Base-by-base conservation (phyloP, 2,113 vertebrate species). In the Coturnix japonica region DNA sequence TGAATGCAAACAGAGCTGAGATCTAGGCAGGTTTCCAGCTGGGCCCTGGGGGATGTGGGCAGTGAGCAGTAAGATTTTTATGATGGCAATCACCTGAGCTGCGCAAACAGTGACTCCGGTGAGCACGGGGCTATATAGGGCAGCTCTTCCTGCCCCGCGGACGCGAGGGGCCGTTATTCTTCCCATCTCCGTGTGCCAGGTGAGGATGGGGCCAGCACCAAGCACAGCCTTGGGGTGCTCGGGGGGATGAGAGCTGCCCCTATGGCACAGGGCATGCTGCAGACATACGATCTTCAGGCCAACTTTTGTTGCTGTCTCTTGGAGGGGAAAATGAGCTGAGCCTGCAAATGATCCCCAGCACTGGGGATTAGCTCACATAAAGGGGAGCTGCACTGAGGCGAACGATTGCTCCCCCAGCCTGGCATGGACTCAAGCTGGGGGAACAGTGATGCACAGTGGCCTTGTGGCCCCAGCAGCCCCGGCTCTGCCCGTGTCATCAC, bases 71-170 rank as follows among this genome's bases (percentile, higher is more conserved):
- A 59, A 41, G 59, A 35, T 39, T 82, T 92, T 96, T 95, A 92
- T 71, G n/a, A 73, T 56, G 81, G 75, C 64, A 70, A 91, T 80
- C 85, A 96, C 91, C 82, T 85, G 87, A 80, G 81, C 51, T 90
- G 46, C 72, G 75, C 75, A 95, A 95, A 96, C 85, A 95, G 22
- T 17, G 67, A 31, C 61, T 35, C 64, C 41, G 56, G 10, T 35
- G 72, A 82, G 64, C 31, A 7, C 7, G 2, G 1, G 56, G 63
- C 59, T 96, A 96, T 96, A 96, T 94, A 96, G 60, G 33, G 56
- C 64, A 72, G 71, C 63, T 80, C 59, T 56, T 37, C 28, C 21
- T 8, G 8, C 65, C 43, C 11, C 2, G 0, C 5, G 0, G 2
- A 31, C 3, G 1, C 0, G 0, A 41, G 75, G 33, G 89, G 87